Conservation (phyloP, 2,797 vertebrate species). For the Rhinophrynus dorsalis region DNA sequence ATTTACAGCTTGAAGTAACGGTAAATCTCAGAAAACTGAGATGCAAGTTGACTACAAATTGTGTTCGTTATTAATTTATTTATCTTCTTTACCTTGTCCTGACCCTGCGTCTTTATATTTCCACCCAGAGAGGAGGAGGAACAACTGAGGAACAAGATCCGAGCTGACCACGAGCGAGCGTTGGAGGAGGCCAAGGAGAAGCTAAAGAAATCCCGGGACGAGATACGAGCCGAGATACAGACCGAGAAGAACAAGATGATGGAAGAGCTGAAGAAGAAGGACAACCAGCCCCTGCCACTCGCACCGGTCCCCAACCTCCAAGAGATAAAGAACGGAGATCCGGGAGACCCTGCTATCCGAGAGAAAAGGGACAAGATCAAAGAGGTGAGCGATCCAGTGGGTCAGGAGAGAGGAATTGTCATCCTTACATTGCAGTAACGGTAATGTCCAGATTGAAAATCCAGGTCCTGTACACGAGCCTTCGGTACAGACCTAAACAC, state of each 20-base stretch:
- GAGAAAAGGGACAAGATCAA: constrained; percentile 95
- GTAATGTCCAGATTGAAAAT: no score
- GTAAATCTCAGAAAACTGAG: no score
- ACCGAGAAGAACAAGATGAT: constrained; percentile 91
- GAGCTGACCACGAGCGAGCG: constrained; percentile 93
- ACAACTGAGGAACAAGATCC: constrained; percentile 93
- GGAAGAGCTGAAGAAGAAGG: constrained; percentile 88
- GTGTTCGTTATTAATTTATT: no score
- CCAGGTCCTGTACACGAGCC: no score
- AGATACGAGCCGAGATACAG: constrained; percentile 93
- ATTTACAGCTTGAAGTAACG: no score
- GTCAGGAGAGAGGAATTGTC: no score
- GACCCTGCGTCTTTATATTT: background rate
- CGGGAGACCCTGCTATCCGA: constrained; percentile 79
- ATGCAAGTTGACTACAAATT: no score
- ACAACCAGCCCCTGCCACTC: constrained; percentile 84
- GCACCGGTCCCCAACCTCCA: constrained; percentile 91
- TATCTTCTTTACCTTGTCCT: background rate
- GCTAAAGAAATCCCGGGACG: constrained; percentile 89
- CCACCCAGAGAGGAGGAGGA: constrained; percentile 90
- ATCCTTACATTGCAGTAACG: no score
- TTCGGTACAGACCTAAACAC: no score
- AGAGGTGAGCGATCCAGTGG: constrained; percentile 77
- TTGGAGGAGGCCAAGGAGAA: constrained; percentile 98
- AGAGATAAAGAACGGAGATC: constrained; percentile 87